Base-by-base conservation (phyloP, 2,797 vertebrate species). In the Enteromius fasciolatus region DNA sequence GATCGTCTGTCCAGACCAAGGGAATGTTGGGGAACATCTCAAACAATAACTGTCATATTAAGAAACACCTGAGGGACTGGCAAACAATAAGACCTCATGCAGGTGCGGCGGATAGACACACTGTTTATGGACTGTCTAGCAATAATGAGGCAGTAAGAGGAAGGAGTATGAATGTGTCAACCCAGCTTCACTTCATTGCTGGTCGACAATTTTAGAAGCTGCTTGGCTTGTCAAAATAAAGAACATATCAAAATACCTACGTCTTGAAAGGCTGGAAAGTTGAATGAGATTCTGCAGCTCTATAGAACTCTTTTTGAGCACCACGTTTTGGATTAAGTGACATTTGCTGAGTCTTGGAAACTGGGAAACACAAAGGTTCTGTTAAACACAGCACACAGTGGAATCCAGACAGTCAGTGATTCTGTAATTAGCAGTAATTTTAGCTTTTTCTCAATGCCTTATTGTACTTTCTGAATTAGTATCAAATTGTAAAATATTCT, bases 21-120 rank as follows among this genome's bases (percentile, higher is more conserved):
- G 20, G 74, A 83, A 68, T 57, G 74, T 54, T 33, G 81, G 25
- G 20, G 39, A 82, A 67, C 52, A 83, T 59, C 52, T 82, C 7
- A 83, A 69, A 76, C 74, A 83, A 77, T 83, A 83, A 83, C 81
- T 83, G 81, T 83, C 81, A 77, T 36, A 68, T 76, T 59, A 83
- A 39, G 20, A 76, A 83, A 48, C 63, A 77, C 81, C 63, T 25
- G 46, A 76, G 50, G 64, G 74, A 36, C 64, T 76, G 64, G 52
- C 73, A 69, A 83, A 83, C 50, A 77, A 82, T 82, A 68, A 66
- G 31, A 54, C n/a, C 70, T 54, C 59, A 41, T 54, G 59, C 70
- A 59, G 64, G 8, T 76, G 63, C 15, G 2, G 59, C n/a, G 64
- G 74, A 76, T 44, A 68, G 73, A 76, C 63, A 61, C 14, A 68